Conservation (phyloP, 2,113 vertebrate species). For the Thunnus thynnus region DNA sequence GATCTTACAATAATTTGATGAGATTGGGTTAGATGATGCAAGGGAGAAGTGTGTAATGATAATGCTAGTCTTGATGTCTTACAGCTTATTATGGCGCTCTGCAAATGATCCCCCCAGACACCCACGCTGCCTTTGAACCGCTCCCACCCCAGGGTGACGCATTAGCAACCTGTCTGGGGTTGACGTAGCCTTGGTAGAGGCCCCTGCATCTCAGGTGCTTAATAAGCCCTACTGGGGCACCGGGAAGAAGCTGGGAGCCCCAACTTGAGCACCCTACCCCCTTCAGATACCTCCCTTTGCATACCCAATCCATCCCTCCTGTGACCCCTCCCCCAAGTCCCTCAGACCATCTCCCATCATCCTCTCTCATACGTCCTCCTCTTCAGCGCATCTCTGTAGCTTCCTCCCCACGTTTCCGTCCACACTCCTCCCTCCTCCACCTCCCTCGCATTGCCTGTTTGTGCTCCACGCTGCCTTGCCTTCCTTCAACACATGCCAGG, state of each 20-base stretch:
- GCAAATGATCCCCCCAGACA: slow-evolving; percentile 66
- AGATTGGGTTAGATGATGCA: slow-evolving; percentile 80
- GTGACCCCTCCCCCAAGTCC: slow-evolving; percentile 29
- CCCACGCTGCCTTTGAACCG: slow-evolving; percentile 66
- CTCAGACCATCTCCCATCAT: slow-evolving; percentile 56
- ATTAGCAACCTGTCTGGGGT: slow-evolving; percentile 62
- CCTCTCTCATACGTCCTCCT: slow-evolving; percentile 25
- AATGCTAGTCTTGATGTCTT: slow-evolving; percentile 75
- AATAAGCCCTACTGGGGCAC: slow-evolving; percentile 75
- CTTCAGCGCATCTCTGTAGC: slow-evolving; percentile 9
- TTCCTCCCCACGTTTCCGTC: slow-evolving; percentile 15
- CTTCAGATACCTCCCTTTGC: slow-evolving; percentile 19
- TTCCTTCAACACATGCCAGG: slow-evolving; percentile 77
- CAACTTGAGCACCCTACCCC: slow-evolving; percentile 70
- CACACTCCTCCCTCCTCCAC: slow-evolving; percentile 42
- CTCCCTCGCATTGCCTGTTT: slow-evolving; percentile 74
- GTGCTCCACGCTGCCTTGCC: slow-evolving; percentile 53
- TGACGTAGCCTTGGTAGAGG: slow-evolving; percentile 49
- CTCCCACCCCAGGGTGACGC: slow-evolving; percentile 63
- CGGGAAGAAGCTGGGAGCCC: slow-evolving; percentile 82
- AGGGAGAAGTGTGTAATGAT: slow-evolving; percentile 67
- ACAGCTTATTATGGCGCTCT: slow-evolving; percentile 60
- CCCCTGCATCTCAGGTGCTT: slow-evolving; percentile 73
- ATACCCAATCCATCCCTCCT: slow-evolving; percentile 23
- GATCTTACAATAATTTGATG: slow-evolving; percentile 78